Conservation (phyloP, 2,797 vertebrate species). For the Ptychadena robeensis region DNA sequence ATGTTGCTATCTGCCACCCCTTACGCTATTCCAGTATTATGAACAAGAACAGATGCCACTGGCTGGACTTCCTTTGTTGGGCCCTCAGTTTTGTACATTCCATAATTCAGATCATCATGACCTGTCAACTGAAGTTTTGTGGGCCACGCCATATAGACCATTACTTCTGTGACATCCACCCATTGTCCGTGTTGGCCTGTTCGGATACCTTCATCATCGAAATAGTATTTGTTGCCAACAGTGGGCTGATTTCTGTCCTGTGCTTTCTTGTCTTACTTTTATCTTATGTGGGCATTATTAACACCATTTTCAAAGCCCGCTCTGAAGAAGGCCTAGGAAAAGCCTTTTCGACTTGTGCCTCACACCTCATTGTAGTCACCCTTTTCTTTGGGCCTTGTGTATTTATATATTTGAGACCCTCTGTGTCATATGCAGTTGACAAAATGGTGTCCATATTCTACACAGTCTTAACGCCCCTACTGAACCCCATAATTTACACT, state of each 20-base stretch:
- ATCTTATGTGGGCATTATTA: slow-evolving; percentile 58
- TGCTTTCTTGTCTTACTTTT: slow-evolving; percentile 64
- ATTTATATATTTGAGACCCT: slow-evolving; percentile 68
- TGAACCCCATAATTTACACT: slow-evolving; percentile 70
- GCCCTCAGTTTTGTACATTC: slow-evolving; percentile 65
- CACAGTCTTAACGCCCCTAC: slow-evolving; percentile 66
- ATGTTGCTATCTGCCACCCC: slow-evolving; percentile 65
- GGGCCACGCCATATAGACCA: slow-evolving; percentile 67
- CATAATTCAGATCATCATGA: slow-evolving; percentile 66
- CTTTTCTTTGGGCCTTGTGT: slow-evolving; percentile 68
- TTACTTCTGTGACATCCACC: slow-evolving; percentile 70
- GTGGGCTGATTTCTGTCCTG: slow-evolving; percentile 54
- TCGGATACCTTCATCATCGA: slow-evolving; percentile 65
- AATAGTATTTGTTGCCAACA: slow-evolving; percentile 67
- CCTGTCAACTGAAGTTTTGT: slow-evolving; percentile 66
- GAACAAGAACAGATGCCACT: slow-evolving; percentile 59
- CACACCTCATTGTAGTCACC: slow-evolving; percentile 68
- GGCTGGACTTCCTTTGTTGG: slow-evolving; percentile 66
- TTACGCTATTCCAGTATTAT: slow-evolving; percentile 65
- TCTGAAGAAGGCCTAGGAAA: slow-evolving; percentile 56
- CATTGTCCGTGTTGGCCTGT: slow-evolving; percentile 69
- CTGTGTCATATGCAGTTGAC: slow-evolving; percentile 62
- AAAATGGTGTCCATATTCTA: slow-evolving; percentile 68
- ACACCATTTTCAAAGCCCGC: slow-evolving; percentile 57
- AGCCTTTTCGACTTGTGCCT: slow-evolving; percentile 66